Percentiles rank a stretch among this genome's conserved stretches.
These are phyloP conservation scores for Phalanger gymnotis DNA, from an alignment of 2,797 vertebrate genomes.

Conservation along the genomic window DNA sequence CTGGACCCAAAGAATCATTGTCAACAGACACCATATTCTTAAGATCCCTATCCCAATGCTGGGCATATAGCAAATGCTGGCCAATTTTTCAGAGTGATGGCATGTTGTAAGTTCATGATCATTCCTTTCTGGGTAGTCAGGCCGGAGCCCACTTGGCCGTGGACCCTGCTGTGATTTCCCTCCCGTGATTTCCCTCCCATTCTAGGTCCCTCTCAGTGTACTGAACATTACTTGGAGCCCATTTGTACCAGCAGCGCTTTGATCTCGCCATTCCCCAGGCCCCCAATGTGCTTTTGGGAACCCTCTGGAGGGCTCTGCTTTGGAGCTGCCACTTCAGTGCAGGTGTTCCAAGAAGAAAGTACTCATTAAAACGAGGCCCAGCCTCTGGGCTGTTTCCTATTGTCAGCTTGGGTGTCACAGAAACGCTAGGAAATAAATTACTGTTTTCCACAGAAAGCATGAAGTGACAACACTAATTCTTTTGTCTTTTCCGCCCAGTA, in stretches of 20 bases:
- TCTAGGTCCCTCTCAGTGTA: background rate
- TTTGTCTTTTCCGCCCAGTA: slow-evolving; percentile 44
- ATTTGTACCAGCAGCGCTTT: background rate
- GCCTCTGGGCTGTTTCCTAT: slow-evolving; percentile 60
- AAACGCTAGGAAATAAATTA: slow-evolving; percentile 76
- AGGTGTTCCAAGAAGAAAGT: slow-evolving; percentile 58
- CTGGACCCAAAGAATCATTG: background rate
- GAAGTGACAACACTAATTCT: slow-evolving; percentile 73
- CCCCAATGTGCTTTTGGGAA: slow-evolving; percentile 68
- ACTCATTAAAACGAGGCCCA: slow-evolving; percentile 71
- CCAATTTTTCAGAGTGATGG: background rate
- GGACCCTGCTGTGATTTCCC: background rate
- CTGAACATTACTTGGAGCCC: background rate
- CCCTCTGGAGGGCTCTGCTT: slow-evolving; percentile 44
- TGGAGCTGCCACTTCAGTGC: slow-evolving; percentile 61
- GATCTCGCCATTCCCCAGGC: slow-evolving; percentile 41
- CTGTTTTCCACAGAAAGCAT: slow-evolving; percentile 67
- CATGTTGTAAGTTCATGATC: background rate
- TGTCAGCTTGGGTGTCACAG: slow-evolving; percentile 70
- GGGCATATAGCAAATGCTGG: background rate
- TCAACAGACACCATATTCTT: background rate
- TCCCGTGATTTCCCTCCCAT: background rate
- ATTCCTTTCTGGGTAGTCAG: background rate
- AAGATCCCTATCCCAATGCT: background rate
- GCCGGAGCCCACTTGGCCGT: background rate